A percentile compares a stretch with the other conserved stretches of the same genome.
These are phyloP conservation scores for Saimiri boliviensis DNA, from an alignment of 2,113 vertebrate species.

Conservation along the genomic window DNA sequence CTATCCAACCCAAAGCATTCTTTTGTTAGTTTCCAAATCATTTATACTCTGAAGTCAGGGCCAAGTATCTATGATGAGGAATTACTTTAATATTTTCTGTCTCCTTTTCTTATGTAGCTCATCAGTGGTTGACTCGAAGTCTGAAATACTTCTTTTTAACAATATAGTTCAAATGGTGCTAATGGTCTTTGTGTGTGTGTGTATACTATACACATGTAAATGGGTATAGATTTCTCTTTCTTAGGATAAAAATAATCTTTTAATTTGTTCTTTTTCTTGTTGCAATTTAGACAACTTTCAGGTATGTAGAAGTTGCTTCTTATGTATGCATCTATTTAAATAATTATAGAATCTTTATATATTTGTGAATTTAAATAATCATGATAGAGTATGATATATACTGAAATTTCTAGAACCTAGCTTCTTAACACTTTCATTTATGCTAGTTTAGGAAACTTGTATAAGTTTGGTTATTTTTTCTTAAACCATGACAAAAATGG, in stretches of 20 bases:
- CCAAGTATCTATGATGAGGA: not conserved
- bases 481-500: not conserved
- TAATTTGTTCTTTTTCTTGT: not conserved
- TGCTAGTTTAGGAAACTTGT: not conserved
- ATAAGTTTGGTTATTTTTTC: not conserved
- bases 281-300: not conserved
- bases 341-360: not conserved
- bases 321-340: not conserved
- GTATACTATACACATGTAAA: not conserved
- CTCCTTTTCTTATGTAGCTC: not conserved
- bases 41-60: constrained; percentile 15
- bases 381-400: not conserved
- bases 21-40: not conserved
- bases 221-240: not conserved
- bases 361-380: constrained; percentile 13
- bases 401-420: not conserved
- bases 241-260: not conserved
- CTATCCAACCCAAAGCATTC: not conserved
- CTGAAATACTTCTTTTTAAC: not conserved
- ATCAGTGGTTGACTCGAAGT: not conserved
- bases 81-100: not conserved
- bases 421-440: not conserved
- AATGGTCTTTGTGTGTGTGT: not conserved
- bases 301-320: not conserved
- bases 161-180: not conserved